Evolutionary conservation across 2,113 vertebrate genomes (phyloP).

Genomic region (Poeciliopsis retropinna): DNA sequence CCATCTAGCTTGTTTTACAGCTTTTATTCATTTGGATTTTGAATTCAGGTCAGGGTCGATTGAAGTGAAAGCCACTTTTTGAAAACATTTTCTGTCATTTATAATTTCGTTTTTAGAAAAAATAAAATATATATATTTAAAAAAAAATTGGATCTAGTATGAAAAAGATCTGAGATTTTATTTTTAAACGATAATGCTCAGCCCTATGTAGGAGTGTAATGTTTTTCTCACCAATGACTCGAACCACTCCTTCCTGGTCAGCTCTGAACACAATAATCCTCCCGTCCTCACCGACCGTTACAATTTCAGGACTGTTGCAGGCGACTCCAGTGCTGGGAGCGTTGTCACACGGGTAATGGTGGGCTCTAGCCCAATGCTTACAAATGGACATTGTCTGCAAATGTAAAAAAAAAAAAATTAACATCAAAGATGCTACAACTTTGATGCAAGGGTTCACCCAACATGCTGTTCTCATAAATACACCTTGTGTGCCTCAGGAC

Average conservation of each 20-base stretch:
- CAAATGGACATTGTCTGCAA: slow-evolving; percentile 84
- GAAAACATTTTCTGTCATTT: too few relatives aligned
- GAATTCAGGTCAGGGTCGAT: too few relatives aligned
- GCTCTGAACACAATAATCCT: slow-evolving; percentile 90
- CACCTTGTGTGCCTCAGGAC: not conserved
- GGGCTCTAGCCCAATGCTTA: slow-evolving; percentile 87
- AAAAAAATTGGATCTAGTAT: too few relatives aligned
- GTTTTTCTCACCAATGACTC: slow-evolving; percentile 85
- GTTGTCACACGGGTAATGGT: slow-evolving; percentile 82
- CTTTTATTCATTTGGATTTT: too few relatives aligned
- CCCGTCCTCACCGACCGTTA: slow-evolving; percentile 94
- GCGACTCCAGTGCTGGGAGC: slow-evolving; percentile 90
- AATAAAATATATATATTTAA: too few relatives aligned
- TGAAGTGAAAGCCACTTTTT: too few relatives aligned
- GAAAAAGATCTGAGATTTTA: too few relatives aligned
- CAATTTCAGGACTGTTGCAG: slow-evolving; percentile 91
- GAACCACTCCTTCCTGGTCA: slow-evolving; percentile 85
- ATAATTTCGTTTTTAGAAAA: too few relatives aligned
- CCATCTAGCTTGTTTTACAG: too few relatives aligned
- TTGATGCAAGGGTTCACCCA: not conserved
- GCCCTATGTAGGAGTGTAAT: not conserved
- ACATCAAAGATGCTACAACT: not conserved
- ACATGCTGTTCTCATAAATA: not conserved
- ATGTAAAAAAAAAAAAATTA: slow-evolving; percentile 10
- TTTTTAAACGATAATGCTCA: not conserved